Evolutionary conservation across 53 echinoderm and acorn worm genomes (phyloP).

Genomic region (Zoroaster sp.): DNA sequence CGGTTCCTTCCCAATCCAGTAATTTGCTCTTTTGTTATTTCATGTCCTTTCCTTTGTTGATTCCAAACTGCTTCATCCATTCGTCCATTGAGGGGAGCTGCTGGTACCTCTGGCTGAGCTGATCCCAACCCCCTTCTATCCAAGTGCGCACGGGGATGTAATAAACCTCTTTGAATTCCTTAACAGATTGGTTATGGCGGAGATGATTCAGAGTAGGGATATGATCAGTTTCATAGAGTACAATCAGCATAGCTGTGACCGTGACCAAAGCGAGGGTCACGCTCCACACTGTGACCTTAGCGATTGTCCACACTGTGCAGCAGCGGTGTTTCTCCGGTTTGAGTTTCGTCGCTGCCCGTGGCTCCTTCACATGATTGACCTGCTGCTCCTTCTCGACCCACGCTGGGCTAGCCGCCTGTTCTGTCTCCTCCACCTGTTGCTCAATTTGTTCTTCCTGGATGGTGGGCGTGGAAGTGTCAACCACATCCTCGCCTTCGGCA

Average conservation of each 20-base stretch:
- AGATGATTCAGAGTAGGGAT: conserved; percentile 57
- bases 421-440: conserved; percentile 15
- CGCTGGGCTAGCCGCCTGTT: background rate
- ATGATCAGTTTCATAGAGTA: conserved; percentile 71
- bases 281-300: conserved; percentile 16
- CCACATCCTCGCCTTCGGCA: conserved; percentile 39
- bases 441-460: conserved; percentile 6
- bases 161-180: conserved; percentile 45
- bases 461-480: conserved; percentile 11
- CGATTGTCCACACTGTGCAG: background rate
- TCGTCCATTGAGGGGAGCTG: conserved; percentile 28
- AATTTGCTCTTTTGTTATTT: background rate
- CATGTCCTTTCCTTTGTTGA: background rate
- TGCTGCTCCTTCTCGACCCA: background rate
- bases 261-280: conserved; percentile 10
- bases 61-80: background rate
- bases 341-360: background rate
- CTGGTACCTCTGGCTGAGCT: conserved; percentile 43
- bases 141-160: conserved; percentile 57
- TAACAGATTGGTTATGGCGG: conserved; percentile 37
- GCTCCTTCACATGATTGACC: conserved; percentile 8
- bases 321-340: background rate
- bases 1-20: background rate
- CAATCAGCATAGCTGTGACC: conserved; percentile 11
- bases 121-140: conserved; percentile 52